phyloP scores from a whole-genome alignment of 2,113 vertebrate genomes.

The Echinops telfairi region DNA sequence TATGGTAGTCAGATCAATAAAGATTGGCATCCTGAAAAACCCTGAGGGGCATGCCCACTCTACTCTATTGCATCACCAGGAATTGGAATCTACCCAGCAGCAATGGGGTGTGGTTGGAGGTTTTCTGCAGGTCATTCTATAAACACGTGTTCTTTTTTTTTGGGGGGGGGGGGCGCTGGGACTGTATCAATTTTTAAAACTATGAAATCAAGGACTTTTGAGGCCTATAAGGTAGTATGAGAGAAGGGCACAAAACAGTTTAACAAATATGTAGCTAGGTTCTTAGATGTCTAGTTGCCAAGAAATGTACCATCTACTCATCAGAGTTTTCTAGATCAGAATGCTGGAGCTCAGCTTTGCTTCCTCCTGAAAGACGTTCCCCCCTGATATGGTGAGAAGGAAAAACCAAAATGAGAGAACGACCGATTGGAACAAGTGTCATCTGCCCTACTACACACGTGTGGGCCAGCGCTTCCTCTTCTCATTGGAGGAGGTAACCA shows the following conservation, averaged over 20 bases:
- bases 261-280: slow-evolving; percentile 22
- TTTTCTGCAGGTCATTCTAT: too few relatives aligned
- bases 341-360: neutral
- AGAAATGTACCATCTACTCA: neutral
- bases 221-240: neutral
- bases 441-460: neutral
- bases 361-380: neutral
- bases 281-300: neutral
- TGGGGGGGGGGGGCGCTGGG: too few relatives aligned
- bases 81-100: too few relatives aligned
- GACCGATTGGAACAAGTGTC: neutral
- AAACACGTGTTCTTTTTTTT: too few relatives aligned
- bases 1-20: too few relatives aligned
- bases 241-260: slow-evolving; percentile 7
- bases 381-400: neutral
- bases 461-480: neutral
- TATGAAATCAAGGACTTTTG: too few relatives aligned
- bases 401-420: neutral
- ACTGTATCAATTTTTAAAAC: too few relatives aligned
- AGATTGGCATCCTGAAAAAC: too few relatives aligned
- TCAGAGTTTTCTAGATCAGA: slow-evolving; percentile 7
- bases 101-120: too few relatives aligned
- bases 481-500: neutral
- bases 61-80: too few relatives aligned
- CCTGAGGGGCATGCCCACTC: too few relatives aligned